phyloP scores from a whole-genome alignment of 1,140 invertebrate species.

The Bombus ignitus region DNA sequence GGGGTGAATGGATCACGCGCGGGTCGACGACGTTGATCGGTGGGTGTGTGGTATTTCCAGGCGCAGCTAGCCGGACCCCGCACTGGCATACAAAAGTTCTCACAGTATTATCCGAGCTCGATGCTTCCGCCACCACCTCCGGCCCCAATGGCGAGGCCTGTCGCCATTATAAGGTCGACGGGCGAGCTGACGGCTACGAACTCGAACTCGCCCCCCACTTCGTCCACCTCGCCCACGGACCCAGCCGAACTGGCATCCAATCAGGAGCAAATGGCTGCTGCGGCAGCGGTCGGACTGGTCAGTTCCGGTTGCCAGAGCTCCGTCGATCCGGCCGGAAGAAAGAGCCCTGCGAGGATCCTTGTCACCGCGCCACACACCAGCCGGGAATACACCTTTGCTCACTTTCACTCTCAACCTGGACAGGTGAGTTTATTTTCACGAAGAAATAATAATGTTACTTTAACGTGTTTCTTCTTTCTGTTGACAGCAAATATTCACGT shows the following conservation, averaged over 20 bases:
- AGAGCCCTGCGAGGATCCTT: slow-evolving; percentile 80
- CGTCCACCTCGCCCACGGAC: slow-evolving; percentile 85
- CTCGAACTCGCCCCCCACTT: slow-evolving; percentile 85
- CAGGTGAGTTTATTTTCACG: slow-evolving; percentile 85
- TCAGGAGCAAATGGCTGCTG: slow-evolving; percentile 79
- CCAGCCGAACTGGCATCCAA: slow-evolving; percentile 75
- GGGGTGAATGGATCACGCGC: slow-evolving; percentile 71
- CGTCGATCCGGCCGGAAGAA: slow-evolving; percentile 80
- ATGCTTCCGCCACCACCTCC: slow-evolving; percentile 98
- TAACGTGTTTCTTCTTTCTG: not conserved
- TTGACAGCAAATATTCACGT: slow-evolving; percentile 92
- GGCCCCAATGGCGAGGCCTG: slow-evolving; percentile 96
- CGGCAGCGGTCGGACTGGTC: slow-evolving; percentile 79
- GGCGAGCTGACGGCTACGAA: slow-evolving; percentile 83
- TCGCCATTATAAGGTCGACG: slow-evolving; percentile 96
- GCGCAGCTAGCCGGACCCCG: slow-evolving; percentile 84
- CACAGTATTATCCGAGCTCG: slow-evolving; percentile 94
- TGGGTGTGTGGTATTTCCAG: slow-evolving; percentile 81
- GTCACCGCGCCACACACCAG: slow-evolving; percentile 82
- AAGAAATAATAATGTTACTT: too few relatives aligned
- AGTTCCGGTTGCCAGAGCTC: slow-evolving; percentile 81
- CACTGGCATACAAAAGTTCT: slow-evolving; percentile 86
- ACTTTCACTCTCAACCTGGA: slow-evolving; percentile 94
- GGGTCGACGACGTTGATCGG: slow-evolving; percentile 78
- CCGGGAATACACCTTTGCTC: slow-evolving; percentile 92